Percentiles rank a stretch among this genome's conserved stretches.
Conservation (phyloP, 2,888 invertebrate species). For the Caradrina kadenii region DNA sequence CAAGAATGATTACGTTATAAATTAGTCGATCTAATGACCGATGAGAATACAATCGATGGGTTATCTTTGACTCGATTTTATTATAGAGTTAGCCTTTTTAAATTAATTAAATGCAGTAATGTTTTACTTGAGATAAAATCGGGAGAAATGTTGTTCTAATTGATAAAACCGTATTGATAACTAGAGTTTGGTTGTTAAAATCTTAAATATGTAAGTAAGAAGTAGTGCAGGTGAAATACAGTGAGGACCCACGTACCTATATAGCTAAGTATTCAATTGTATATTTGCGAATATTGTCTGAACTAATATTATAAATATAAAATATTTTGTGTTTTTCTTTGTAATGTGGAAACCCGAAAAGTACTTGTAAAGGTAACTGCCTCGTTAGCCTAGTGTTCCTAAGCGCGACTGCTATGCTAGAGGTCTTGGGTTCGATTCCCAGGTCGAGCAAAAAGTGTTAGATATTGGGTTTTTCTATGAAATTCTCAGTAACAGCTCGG, state of each 20-base stretch:
- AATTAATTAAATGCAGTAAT: constrained; percentile 18
- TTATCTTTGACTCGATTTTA: constrained; percentile 37
- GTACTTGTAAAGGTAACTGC: no score
- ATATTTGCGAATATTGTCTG: no score
- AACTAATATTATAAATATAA: no score
- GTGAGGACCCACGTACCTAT: neutral
- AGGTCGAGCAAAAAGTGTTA: no score
- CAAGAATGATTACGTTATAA: constrained; percentile 57
- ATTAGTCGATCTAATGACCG: constrained; percentile 53
- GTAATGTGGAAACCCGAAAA: no score
- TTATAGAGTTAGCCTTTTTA: constrained; percentile 12
- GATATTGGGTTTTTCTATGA: no score
- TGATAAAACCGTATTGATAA: neutral
- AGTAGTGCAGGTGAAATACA: neutral
- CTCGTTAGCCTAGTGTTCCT: no score
- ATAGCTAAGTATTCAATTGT: neutral
- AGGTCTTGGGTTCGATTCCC: no score
- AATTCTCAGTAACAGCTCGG: no score
- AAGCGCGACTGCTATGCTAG: no score
- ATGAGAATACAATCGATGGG: constrained; percentile 46
- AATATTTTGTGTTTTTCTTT: no score
- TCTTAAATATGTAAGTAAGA: neutral
- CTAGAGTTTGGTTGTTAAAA: neutral
- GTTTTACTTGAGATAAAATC: constrained; percentile 30
- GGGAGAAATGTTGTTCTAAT: neutral